Evolutionary conservation across 2,113 vertebrate genomes (phyloP).

Genomic region (Pseudopodoces humilis): DNA sequence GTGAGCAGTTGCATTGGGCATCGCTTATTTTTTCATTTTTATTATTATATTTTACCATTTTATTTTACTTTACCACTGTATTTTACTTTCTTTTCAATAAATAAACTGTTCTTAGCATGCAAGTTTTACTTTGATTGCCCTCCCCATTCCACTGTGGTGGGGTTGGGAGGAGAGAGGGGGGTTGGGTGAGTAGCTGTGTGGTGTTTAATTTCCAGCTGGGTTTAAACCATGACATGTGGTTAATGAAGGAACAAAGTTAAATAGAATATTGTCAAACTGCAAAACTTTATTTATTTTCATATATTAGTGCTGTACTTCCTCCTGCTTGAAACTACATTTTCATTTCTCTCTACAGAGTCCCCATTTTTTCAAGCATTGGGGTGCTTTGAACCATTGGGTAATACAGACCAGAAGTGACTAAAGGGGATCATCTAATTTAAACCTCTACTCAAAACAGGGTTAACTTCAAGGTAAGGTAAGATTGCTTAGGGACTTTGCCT

Average conservation of each 20-base stretch:
- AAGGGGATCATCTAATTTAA: not conserved
- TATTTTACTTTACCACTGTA: not conserved
- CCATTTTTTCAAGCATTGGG: not conserved
- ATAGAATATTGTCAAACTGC: not conserved
- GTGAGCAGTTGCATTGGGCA: not conserved
- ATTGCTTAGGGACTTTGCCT: not conserved
- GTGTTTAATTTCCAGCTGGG: not conserved
- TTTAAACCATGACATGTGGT: not conserved
- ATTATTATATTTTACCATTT: not conserved
- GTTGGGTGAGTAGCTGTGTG: accelerated
- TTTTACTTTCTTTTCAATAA: not conserved
- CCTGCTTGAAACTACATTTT: not conserved
- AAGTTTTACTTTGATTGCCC: not conserved
- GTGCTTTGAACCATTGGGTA: not conserved
- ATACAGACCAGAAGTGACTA: not conserved
- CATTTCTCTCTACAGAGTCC: not conserved
- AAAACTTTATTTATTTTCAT: not conserved
- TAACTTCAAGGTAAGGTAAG: not conserved
- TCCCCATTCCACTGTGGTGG: not conserved
- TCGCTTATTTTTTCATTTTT: not conserved
- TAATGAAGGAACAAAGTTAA: not conserved
- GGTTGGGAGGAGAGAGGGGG: not conserved
- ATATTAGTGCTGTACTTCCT: not conserved
- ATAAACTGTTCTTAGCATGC: not conserved
- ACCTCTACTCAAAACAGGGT: not conserved